Base-by-base conservation (phyloP, 2,888 invertebrate genomes). In the Netelia fuscicornis region DNA sequence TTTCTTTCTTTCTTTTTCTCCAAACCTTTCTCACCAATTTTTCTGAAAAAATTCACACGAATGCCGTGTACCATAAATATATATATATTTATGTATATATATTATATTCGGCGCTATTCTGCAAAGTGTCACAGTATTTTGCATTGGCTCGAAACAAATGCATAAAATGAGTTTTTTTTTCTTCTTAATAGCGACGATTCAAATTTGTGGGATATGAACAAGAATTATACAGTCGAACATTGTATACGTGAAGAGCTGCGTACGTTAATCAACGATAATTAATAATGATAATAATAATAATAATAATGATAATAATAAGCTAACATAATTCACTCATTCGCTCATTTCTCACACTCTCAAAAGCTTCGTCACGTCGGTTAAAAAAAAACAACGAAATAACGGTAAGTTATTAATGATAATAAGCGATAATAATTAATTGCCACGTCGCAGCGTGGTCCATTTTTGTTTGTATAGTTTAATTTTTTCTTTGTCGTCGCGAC, bases 11-110 rank as follows among this genome's bases (percentile, higher is more conserved):
- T 81, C 87, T 78, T 84, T 89, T 83, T 83, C 86, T 81, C 87
- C 52, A 70, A 71, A 68, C 48, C 68, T 72, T 71, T 65, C 13
- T 67, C 54, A 76, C 74, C 68, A 75, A 75, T 20, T 72, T 85
- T 86, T 90, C 88, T 91, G 90, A 92, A 92, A 93, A 91, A 92
- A 88, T 89, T 89, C 92, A 90, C 89, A 90, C 89, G 87, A 91
- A 91, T 74, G 81, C 58, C 89, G 88, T 89, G 88, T 92, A 90
- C 90, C 90, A 90, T 91, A 91, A 90, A 92, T 91, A 90, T 90
- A 91, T 89, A 20, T 20, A 86, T 89, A 80, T 81, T 76, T 56
- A 20, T 56, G 13, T 71, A 74, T 86, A 62, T 75, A 83, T 86
- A 88, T 88, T 89, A 89, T 91, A 86, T 88, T 88, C 88, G 87